Evolutionary conservation across 2,888 invertebrate genomes (phyloP).

Genomic region (Iselma pallidipennis): DNA sequence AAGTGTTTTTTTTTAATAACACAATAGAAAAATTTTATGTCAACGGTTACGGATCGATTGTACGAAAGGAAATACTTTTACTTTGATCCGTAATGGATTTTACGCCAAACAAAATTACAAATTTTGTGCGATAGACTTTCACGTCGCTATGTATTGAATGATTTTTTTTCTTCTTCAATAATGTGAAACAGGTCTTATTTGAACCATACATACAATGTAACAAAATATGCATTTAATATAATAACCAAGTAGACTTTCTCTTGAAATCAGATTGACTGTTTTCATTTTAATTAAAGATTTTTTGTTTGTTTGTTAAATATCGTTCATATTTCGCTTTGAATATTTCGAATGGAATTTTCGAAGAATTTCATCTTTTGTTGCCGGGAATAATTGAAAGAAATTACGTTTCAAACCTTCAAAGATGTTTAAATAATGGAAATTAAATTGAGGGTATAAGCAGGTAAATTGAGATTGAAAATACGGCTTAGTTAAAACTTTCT

Average conservation of each 20-base stretch:
- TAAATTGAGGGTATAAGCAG: slow-evolving; percentile 18
- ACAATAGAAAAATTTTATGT: not conserved
- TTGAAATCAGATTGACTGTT: too few species aligned
- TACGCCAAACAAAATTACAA: not conserved
- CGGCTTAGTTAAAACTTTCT: slow-evolving; percentile 19
- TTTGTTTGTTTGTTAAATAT: too few species aligned
- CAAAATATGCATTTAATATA: too few species aligned
- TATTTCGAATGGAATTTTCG: too few species aligned
- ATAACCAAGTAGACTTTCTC: too few species aligned
- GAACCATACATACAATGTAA: too few species aligned
- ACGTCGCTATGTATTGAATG: not conserved
- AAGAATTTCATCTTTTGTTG: not conserved
- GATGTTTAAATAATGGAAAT: not conserved
- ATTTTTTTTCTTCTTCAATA: not conserved
- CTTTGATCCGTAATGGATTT: not conserved
- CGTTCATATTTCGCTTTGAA: not conserved
- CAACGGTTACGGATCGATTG: not conserved
- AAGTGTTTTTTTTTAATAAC: too few species aligned
- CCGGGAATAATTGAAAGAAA: not conserved
- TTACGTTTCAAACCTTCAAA: not conserved
- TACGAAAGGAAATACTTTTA: not conserved
- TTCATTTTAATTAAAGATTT: not conserved
- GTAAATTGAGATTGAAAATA: slow-evolving; percentile 31
- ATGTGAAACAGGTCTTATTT: not conserved
- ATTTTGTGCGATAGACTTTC: not conserved